phyloP scores from a whole-genome alignment of 2,113 vertebrate species.

The Eidolon helvum region DNA sequence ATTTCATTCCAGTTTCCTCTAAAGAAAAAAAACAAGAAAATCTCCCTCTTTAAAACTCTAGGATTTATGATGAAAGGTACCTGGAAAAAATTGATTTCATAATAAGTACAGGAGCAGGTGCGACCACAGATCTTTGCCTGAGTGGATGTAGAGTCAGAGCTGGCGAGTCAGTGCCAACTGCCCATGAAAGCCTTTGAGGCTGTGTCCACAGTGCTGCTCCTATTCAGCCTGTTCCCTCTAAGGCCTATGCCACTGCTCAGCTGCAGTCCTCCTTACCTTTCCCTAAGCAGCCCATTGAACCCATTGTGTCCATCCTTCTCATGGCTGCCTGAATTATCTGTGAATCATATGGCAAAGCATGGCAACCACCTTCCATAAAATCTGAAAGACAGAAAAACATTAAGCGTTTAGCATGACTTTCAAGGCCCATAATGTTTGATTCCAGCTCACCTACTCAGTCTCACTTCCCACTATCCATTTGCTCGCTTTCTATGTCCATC shows the following conservation, averaged over 20 bases:
- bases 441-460: neutral
- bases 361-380: neutral
- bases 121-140: neutral
- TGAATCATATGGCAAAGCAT: neutral
- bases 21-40: neutral
- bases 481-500: too few relatives aligned
- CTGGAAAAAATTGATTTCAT: neutral
- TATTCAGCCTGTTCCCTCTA: rapidly evolving
- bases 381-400: neutral
- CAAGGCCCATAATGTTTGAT: neutral
- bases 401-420: neutral
- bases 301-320: neutral
- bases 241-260: rapidly evolving
- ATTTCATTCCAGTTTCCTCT: neutral
- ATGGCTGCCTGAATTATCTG: neutral
- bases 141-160: neutral
- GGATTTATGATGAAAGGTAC: neutral
- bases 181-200: neutral
- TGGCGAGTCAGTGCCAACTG: neutral
- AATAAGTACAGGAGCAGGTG: neutral
- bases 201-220: rapidly evolving
- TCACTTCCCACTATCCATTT: too few relatives aligned
- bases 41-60: neutral
- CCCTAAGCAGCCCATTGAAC: neutral
- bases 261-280: neutral